Percentiles rank a stretch among this genome's conserved stretches.
Evolutionary conservation across 2,113 vertebrate species (phyloP).

Genomic region (Podarcis raffonei): DNA sequence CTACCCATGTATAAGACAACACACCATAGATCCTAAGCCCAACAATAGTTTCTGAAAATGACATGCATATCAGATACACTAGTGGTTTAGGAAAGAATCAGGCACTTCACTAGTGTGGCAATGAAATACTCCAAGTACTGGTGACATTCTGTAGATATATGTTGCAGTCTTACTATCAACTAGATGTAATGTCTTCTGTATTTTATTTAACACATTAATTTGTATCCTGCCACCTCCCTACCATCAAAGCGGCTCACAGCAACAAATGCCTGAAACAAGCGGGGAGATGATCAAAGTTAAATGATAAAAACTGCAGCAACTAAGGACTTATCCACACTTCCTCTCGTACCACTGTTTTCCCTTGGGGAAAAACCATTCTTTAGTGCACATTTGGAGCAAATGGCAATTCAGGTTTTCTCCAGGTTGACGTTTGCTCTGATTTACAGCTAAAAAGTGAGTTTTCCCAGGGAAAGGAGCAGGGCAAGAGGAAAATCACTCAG

Average conservation of each 20-base stretch:
- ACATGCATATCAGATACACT: no score
- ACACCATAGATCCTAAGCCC: neutral
- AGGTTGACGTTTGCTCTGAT: no score
- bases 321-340: no score
- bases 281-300: neutral
- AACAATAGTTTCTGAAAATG: neutral
- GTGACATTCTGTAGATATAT: rapidly evolving
- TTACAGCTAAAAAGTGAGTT: no score
- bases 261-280: neutral
- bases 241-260: neutral
- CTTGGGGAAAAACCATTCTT: no score
- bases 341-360: no score
- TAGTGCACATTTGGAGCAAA: no score
- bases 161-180: neutral
- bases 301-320: neutral
- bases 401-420: no score
- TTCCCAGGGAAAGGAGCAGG: no score
- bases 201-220: neutral
- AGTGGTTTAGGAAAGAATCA: neutral
- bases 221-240: neutral
- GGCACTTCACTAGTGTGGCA: rapidly evolving
- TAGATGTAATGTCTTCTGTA: neutral
- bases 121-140: neutral
- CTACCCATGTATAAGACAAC: neutral
- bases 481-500: no score